These are phyloP conservation scores for Mechanitis mazaeus DNA, from an alignment of 2,888 invertebrate genomes.

Conservation along the genomic window DNA sequence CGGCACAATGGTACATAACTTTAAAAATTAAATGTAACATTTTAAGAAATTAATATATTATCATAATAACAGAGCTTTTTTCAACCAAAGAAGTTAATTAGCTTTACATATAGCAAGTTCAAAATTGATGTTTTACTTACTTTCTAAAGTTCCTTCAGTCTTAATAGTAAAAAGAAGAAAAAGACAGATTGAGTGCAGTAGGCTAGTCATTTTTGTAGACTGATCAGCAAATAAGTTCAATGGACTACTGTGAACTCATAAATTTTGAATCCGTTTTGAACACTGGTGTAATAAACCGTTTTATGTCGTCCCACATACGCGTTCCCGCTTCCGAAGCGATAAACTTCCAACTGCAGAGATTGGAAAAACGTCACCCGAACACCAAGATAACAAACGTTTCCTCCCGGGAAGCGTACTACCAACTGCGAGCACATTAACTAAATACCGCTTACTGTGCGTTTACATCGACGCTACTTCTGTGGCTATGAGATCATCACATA, in stretches of 20 bases:
- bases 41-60: too few species aligned
- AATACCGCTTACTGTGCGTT: background rate
- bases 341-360: constrained; percentile 34
- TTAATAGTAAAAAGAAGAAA: constrained; percentile 33
- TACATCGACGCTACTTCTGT: background rate
- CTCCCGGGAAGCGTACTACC: constrained; percentile 8
- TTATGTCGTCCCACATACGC: constrained; percentile 49
- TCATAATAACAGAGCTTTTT: too few species aligned
- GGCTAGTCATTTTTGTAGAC: constrained; percentile 40
- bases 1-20: too few species aligned
- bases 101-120: background rate
- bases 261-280: constrained; percentile 42
- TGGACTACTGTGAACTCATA: constrained; percentile 46
- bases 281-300: constrained; percentile 43
- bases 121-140: constrained; percentile 14
- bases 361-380: constrained; percentile 11
- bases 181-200: constrained; percentile 35
- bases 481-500: constrained; percentile 19
- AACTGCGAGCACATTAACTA: too few species aligned
- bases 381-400: constrained; percentile 17
- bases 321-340: constrained; percentile 55
- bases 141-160: constrained; percentile 40
- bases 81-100: too few species aligned
- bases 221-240: constrained; percentile 45
- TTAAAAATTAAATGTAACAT: too few species aligned